These are phyloP conservation scores for Eretmocerus hayati DNA, from an alignment of 2,888 invertebrate species.

Conservation along the genomic window DNA sequence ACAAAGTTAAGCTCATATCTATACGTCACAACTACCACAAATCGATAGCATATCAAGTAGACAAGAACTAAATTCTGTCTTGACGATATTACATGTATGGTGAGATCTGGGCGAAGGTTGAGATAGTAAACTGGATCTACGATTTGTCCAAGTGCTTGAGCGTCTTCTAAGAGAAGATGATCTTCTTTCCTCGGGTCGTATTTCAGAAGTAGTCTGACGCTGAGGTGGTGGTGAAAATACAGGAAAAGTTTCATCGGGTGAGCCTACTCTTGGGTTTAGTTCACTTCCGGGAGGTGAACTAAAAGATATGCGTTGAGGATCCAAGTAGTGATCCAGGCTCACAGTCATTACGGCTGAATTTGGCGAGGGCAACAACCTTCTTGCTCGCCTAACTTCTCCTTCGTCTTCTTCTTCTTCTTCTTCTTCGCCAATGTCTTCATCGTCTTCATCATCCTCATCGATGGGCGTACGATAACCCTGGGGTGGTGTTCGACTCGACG, in stretches of 20 bases:
- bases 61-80: too few species aligned
- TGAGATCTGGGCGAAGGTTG: conserved; percentile 76
- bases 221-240: conserved; percentile 79
- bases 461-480: conserved; percentile 77
- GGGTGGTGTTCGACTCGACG: conserved; percentile 56
- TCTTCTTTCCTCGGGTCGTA: conserved; percentile 19
- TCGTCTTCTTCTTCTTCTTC: conserved; percentile 37
- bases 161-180: conserved; percentile 30
- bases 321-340: conserved; percentile 78
- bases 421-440: too few species aligned
- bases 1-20: too few species aligned
- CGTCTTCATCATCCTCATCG: conserved; percentile 59
- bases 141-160: conserved; percentile 51
- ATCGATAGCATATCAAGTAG: too few species aligned
- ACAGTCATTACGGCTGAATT: conserved; percentile 80
- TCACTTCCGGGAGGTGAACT: conserved; percentile 72
- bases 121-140: conserved; percentile 69
- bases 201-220: conserved; percentile 39
- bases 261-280: conserved; percentile 58
- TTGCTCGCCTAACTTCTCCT: conserved; percentile 49
- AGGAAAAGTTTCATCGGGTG: conserved; percentile 76
- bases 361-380: conserved; percentile 65
- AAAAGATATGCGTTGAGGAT: conserved; percentile 75
- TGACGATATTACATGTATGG: conserved; percentile 95
- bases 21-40: too few species aligned